phyloP scores from a whole-genome alignment of 2,797 vertebrate genomes.

The Mico argentatus region DNA sequence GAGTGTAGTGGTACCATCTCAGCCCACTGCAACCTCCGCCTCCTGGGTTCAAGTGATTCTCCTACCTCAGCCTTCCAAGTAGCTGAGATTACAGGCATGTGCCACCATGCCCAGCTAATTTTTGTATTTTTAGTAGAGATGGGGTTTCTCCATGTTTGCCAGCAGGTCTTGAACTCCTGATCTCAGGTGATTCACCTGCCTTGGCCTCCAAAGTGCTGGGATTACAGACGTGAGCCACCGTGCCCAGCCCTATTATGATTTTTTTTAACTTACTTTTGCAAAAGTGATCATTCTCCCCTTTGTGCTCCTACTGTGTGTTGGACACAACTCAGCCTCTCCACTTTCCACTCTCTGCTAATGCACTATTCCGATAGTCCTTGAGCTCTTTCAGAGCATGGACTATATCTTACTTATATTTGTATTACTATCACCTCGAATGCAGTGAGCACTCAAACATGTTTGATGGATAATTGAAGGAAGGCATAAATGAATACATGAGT shows the following conservation, averaged over 20 bases:
- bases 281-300: not conserved
- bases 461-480: not conserved
- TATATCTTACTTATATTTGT: not conserved
- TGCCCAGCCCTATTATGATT: not conserved
- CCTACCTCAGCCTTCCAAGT: not conserved
- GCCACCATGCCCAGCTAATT: not conserved
- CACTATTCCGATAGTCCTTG: not conserved
- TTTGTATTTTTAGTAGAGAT: not conserved
- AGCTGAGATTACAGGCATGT: not conserved
- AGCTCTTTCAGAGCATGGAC: not conserved
- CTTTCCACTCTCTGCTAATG: not conserved
- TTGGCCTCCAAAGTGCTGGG: not conserved
- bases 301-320: not conserved
- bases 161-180: not conserved
- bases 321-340: not conserved
- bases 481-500: not conserved
- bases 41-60: not conserved
- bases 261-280: not conserved
- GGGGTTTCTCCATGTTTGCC: not conserved
- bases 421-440: not conserved
- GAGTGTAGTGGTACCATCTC: not conserved
- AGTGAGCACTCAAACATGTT: not conserved
- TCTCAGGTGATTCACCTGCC: not conserved
- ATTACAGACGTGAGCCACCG: fast-evolving
- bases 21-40: not conserved